A percentile compares a stretch with the other conserved stretches of the same genome.
phyloP scores from a whole-genome alignment of 2,797 vertebrate genomes.

The Helicolenus hilgendorfi region DNA sequence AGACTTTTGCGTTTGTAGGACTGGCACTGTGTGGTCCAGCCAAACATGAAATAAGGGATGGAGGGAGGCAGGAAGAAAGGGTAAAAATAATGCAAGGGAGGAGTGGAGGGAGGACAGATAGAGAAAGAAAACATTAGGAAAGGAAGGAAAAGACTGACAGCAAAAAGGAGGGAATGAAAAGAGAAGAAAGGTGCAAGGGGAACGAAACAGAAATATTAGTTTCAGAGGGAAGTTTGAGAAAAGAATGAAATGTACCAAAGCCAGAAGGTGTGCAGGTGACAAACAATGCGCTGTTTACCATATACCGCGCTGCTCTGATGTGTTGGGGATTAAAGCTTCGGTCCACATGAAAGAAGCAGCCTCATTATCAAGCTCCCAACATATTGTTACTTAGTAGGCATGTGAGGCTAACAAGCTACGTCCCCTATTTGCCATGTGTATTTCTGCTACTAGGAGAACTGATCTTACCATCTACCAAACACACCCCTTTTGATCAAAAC shows the following conservation, averaged over 20 bases:
- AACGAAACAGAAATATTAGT: not conserved
- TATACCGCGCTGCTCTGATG: conserved; percentile 10
- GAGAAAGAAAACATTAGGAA: not conserved
- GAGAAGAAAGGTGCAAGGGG: not conserved
- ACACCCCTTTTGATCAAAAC: conserved; percentile 46
- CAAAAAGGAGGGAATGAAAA: not conserved
- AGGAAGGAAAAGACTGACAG: not conserved
- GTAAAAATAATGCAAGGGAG: not conserved
- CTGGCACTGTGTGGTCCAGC: too few relatives aligned
- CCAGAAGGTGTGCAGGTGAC: conserved; percentile 14
- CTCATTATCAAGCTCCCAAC: conserved; percentile 55
- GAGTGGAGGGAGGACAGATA: not conserved
- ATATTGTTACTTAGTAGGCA: conserved; percentile 42
- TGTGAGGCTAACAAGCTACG: conserved; percentile 48
- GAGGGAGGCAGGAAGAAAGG: not conserved
- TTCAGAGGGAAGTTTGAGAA: not conserved
- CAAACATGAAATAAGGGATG: not conserved
- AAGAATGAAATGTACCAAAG: not conserved
- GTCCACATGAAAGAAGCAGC: conserved; percentile 60
- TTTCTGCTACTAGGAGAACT: not conserved
- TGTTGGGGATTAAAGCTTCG: conserved; percentile 47
- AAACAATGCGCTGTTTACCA: conserved; percentile 32
- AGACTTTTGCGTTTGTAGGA: too few relatives aligned
- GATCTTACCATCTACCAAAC: not conserved
- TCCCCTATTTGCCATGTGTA: not conserved